Evolutionary conservation across 2,888 invertebrate genomes (phyloP), one percentile per base, ranked within the genome.

Genomic region (Nudaria mundana): DNA sequence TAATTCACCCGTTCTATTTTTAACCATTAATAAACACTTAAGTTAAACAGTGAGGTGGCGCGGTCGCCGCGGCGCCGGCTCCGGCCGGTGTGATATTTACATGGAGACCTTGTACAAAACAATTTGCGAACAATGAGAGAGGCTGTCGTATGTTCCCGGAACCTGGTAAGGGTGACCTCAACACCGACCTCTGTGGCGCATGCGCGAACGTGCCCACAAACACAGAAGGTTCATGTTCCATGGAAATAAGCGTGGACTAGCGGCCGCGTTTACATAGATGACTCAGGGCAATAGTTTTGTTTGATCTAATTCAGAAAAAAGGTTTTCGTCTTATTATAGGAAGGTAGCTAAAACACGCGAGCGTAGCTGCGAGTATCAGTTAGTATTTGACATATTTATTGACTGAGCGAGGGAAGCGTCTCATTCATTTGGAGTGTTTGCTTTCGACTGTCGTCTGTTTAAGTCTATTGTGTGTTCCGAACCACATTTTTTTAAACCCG

Each of bases 141-240:
- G 50, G 64, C 64, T 79, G 81, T 81, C 81, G 74, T 73, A 66
- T 72, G 71, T 77, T 86, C 83, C 85, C 83, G 85, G 84, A 84
- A 82, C 80, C 73, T 63, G 60, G 70, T 67, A 68, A 63, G 56
- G 60, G 62, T 69, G 81, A 81, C 83, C 81, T 84, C 76, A 71
- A 52, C 53, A 43, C 57, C 63, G 76, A 77, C 80, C 78, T 77
- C 74, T 60, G 30, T 18, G 12, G 40, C 36, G 44, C 44, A 48
- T 52, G 53, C 55, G 46, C 51, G 45, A 56, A 56, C 50, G 44
- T 56, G 51, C 48, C 10, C 44, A 51, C 47, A 39, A 45, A 57
- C 52, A 56, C 56, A 54, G 56, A 57, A 56, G 52, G 54, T 41
- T 22, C 48, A 46, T 51, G 44, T 45, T 46, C 33, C 32, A 39